Conservation (phyloP, 2,888 invertebrate species). For the Atrina japonica region DNA sequence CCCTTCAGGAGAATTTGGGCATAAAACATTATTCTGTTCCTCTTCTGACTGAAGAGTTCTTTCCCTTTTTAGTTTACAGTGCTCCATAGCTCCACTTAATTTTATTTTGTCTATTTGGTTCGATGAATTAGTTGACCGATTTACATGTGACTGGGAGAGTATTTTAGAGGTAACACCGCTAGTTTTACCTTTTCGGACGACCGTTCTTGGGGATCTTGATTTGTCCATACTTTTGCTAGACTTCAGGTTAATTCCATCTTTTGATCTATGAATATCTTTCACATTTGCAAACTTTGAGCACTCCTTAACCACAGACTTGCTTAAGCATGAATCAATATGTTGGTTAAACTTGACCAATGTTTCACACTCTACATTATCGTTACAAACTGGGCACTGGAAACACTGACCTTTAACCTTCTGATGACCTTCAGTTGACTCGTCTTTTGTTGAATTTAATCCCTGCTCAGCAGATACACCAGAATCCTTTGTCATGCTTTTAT, state of each 20-base stretch:
- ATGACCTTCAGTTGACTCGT: slow-evolving; percentile 8
- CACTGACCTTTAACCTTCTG: not conserved
- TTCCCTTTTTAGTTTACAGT: no score
- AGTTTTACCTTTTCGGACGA: no score
- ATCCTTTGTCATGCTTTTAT: not conserved
- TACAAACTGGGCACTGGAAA: slow-evolving; percentile 67
- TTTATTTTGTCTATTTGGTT: no score
- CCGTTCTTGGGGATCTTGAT: no score
- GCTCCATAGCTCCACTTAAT: no score
- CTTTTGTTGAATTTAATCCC: not conserved
- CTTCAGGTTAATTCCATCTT: no score
- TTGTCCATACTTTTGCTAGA: no score
- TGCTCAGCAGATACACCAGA: not conserved
- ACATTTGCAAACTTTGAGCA: slow-evolving; percentile 4
- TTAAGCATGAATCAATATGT: slow-evolving; percentile 69
- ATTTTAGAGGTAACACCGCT: no score
- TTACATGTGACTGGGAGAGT: no score
- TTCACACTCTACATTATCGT: slow-evolving; percentile 46
- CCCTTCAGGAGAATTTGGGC: not conserved
- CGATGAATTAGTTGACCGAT: no score
- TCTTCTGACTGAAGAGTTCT: no score
- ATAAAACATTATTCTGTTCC: not conserved
- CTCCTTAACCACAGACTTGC: slow-evolving; percentile 38
- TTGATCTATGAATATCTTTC: no score
- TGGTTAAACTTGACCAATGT: slow-evolving; percentile 61